Evolutionary conservation across 1,140 invertebrate genomes (phyloP), one percentile per base, ranked within the genome.

Genomic region (Heliconius melpomene): DNA sequence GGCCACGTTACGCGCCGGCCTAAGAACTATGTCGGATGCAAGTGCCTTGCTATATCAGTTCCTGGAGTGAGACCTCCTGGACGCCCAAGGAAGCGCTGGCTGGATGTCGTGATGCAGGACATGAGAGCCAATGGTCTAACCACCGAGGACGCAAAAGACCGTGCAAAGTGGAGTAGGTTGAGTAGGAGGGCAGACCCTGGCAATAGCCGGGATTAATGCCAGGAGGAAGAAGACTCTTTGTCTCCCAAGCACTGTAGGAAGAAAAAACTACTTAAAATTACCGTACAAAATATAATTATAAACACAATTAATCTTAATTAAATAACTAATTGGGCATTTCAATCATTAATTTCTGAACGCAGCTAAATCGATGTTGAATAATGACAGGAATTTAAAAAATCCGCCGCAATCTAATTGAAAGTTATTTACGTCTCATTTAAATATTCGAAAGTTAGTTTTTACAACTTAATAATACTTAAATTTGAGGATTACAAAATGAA

Each of bases 401-500:
- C 60, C 13, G 3, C 60, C 60, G 60, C 60, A 29, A 16, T 66
- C 20, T 66, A 66, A 66, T 66, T 66, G 60, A 66, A 66, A 66
- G 60, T 66, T 66, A 66, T 66, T 66, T 26, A 66, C 60, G n/a
- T 66, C 60, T 26, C 11, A 66, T 66, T 66, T 26, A 66, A 26
- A 66, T 66, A 66, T 66, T 66, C n/a, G 13, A 66, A 66, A 66
- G 60, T 66, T 29, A 66, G n/a, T 26, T 26, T 66, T 66, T 66
- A 66, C 60, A 66, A 66, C 60, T 26, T 66, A 66, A 26, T 66
- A 66, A 66, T 66, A 23, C 23, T 66, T 66, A 29, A 13, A 26
- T 57, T 57, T 57, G 60, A 13, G 60, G 23, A 66, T 66, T 66
- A 66, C 60, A 66, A 26, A 66, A 66, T 66, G 9, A 66, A 66